These are phyloP conservation scores for Psilopsiagon aymara DNA, from an alignment of 2,113 vertebrate species.

Conservation along the genomic window DNA sequence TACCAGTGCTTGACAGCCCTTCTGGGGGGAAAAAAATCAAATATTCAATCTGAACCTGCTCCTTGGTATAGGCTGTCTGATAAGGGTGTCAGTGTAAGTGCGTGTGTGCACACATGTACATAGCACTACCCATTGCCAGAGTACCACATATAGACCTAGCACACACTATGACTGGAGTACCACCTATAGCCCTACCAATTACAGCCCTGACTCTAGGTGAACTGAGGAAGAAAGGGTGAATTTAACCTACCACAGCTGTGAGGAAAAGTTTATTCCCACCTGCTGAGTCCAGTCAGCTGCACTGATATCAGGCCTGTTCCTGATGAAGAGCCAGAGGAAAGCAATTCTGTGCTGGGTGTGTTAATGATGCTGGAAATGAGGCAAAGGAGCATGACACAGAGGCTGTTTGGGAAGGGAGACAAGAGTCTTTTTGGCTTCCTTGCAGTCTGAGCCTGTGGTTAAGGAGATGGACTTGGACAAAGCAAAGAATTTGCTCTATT, in stretches of 20 bases:
- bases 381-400: not conserved
- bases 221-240: not conserved
- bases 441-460: not conserved
- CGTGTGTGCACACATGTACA: fast-evolving
- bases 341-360: not conserved
- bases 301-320: not conserved
- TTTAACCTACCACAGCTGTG: not conserved
- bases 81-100: not conserved
- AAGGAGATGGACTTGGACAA: not conserved
- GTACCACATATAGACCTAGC: not conserved
- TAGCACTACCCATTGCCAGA: not conserved
- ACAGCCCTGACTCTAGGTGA: not conserved
- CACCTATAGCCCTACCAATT: not conserved
- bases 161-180: not conserved
- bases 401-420: not conserved
- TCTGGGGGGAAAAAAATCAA: not conserved
- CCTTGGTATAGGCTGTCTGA: not conserved
- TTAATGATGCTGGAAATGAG: not conserved
- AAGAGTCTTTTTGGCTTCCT: not conserved
- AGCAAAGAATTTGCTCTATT: not conserved
- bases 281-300: not conserved
- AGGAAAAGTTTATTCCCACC: not conserved
- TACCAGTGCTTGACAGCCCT: not conserved
- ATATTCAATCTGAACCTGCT: not conserved
- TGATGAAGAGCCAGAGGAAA: not conserved